Percentiles rank a stretch among this genome's conserved stretches.
These are phyloP conservation scores for Patiria miniata DNA, from an alignment of 35 echinoderm and acorn worm genomes.

Conservation along the genomic window DNA sequence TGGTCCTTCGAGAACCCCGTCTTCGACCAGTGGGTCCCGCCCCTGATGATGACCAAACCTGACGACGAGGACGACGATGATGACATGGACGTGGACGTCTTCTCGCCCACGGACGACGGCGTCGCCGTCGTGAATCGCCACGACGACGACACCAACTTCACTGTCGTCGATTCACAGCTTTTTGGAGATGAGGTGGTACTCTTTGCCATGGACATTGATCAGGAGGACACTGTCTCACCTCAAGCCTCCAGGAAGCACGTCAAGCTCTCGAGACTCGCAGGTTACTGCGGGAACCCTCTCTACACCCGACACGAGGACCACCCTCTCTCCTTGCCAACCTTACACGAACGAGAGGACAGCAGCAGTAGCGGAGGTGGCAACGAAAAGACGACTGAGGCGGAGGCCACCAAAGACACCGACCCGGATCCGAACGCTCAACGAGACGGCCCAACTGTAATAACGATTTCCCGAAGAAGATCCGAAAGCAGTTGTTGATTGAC, in stretches of 20 bases:
- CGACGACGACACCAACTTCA: not conserved
- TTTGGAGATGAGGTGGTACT: too few species aligned
- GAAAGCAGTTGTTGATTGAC: not conserved
- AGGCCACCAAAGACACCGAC: not conserved
- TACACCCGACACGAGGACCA: not conserved
- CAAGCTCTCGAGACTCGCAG: not conserved
- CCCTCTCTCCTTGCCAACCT: not conserved
- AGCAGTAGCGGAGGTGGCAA: not conserved
- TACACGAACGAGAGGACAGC: constrained; percentile 2
- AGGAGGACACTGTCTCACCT: not conserved
- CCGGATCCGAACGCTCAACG: too few species aligned
- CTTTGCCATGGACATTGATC: too few species aligned
- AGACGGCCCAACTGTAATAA: not conserved
- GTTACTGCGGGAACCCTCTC: not conserved
- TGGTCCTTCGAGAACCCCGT: constrained; percentile 20
- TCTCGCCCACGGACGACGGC: not conserved
- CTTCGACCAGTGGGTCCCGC: constrained; percentile 29
- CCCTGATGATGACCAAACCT: not conserved
- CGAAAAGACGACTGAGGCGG: not conserved
- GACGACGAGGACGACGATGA: not conserved
- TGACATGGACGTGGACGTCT: not conserved
- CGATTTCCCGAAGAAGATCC: not conserved
- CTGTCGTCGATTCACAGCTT: not conserved
- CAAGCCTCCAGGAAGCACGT: not conserved
- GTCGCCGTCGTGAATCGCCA: not conserved